Percentiles rank a stretch among this genome's conserved stretches.
Evolutionary conservation across 2,888 invertebrate species (phyloP).

Genomic region (Lobophora halterata): DNA sequence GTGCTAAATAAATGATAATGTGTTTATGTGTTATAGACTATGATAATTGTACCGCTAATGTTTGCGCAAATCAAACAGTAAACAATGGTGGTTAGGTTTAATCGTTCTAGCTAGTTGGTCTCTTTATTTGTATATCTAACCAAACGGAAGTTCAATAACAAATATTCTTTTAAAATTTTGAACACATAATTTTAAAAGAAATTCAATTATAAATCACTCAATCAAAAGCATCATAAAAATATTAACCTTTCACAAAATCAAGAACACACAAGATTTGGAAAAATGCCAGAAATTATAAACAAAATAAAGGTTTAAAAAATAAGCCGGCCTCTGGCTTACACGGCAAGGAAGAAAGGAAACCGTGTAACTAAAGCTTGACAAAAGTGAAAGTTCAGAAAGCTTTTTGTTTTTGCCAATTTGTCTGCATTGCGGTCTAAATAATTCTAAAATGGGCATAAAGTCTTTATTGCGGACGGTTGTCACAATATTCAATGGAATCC

Average conservation of each 20-base stretch:
- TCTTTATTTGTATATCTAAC: constrained; percentile 10
- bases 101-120: constrained; percentile 10
- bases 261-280: no score
- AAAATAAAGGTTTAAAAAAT: no score
- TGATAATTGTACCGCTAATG: constrained; percentile 23
- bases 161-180: no score
- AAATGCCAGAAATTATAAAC: no score
- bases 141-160: constrained; percentile 16
- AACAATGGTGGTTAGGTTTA: constrained; percentile 18
- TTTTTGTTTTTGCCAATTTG: background rate
- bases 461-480: constrained; percentile 7
- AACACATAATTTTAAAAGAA: no score
- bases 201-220: no score
- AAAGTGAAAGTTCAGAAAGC: background rate
- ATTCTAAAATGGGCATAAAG: constrained; percentile 8
- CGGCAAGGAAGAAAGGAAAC: no score
- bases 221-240: no score
- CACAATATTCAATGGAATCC: constrained; percentile 9
- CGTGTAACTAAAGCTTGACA: no score
- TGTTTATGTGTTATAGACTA: constrained; percentile 19
- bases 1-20: constrained; percentile 16
- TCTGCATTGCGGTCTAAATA: constrained; percentile 22
- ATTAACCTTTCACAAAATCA: no score
- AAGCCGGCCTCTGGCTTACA: no score
- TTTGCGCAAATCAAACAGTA: constrained; percentile 22